Conservation (phyloP, 2,113 vertebrate genomes). For the Gila orcuttii region DNA sequence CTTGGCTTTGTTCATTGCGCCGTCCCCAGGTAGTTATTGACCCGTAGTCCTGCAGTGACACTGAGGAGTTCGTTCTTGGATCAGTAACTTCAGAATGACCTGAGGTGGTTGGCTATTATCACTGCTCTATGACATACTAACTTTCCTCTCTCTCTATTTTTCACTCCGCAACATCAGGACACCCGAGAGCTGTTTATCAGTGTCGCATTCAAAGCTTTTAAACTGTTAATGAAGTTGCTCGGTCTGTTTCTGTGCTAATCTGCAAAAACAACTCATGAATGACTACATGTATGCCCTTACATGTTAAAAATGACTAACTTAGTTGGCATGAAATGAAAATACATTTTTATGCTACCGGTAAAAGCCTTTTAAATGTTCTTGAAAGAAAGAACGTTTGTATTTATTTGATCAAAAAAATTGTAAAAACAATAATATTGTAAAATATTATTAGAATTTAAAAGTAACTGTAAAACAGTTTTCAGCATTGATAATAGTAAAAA, state of each 20-base stretch:
- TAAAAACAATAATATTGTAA: neutral
- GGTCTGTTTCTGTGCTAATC: neutral
- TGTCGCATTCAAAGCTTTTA: neutral
- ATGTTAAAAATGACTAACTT: neutral
- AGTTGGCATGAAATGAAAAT: neutral
- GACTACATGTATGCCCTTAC: neutral
- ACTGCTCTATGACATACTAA: conserved; percentile 34
- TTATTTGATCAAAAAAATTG: neutral
- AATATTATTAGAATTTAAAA: neutral
- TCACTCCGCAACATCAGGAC: neutral
- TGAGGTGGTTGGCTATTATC: conserved; percentile 18
- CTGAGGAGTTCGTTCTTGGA: conserved; percentile 47
- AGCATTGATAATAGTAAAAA: no score
- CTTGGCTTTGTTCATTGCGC: conserved; percentile 44
- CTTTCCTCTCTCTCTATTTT: conserved; percentile 24
- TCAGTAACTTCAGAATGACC: conserved; percentile 48
- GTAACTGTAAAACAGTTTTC: neutral
- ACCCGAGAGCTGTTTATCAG: neutral
- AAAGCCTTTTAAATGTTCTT: neutral
- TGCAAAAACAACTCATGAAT: neutral
- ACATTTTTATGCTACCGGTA: neutral
- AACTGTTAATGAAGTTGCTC: neutral
- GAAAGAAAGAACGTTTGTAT: no score
- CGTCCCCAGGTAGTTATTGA: conserved; percentile 66
- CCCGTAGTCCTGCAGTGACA: conserved; percentile 56